Evolutionary conservation across 2,797 vertebrate genomes (phyloP).

Genomic region (Cirrhinus mrigala): DNA sequence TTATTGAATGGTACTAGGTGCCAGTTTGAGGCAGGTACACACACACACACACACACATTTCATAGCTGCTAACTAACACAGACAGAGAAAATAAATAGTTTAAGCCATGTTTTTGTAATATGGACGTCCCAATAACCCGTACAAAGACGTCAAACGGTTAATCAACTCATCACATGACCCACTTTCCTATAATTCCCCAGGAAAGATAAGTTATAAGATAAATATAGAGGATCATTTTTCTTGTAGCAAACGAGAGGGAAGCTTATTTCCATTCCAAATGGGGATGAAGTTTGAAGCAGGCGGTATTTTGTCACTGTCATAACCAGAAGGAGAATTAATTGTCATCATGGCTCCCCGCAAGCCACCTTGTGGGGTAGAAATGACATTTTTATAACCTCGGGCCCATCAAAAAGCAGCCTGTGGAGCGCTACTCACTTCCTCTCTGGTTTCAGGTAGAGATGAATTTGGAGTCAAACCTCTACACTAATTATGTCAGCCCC

Average conservation of each 20-base stretch:
- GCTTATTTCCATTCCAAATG: slow-evolving; percentile 82
- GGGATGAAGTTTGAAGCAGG: slow-evolving; percentile 75
- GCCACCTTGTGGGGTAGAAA: slow-evolving; percentile 82
- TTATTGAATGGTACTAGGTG: slow-evolving; percentile 23
- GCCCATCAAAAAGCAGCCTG: slow-evolving; percentile 85
- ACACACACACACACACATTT: background rate
- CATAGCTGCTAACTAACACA: background rate
- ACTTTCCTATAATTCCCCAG: slow-evolving; percentile 67
- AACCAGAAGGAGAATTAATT: slow-evolving; percentile 84
- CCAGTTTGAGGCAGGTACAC: background rate
- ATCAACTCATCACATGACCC: slow-evolving; percentile 70
- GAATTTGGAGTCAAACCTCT: slow-evolving; percentile 25
- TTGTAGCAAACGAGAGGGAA: slow-evolving; percentile 66
- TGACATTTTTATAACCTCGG: slow-evolving; percentile 86
- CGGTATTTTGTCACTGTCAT: slow-evolving; percentile 86
- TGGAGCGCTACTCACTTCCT: slow-evolving; percentile 65
- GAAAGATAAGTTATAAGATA: slow-evolving; percentile 59
- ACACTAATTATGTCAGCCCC: slow-evolving; percentile 32
- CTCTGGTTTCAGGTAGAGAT: slow-evolving; percentile 15
- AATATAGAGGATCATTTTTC: slow-evolving; percentile 69
- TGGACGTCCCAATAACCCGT: slow-evolving; percentile 41
- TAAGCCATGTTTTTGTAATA: slow-evolving; percentile 45
- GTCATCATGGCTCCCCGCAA: slow-evolving; percentile 74
- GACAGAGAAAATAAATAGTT: slow-evolving; percentile 30
- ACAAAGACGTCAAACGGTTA: slow-evolving; percentile 60